These are phyloP conservation scores for Sterna hirundo DNA, from an alignment of 2,113 vertebrate species.

Conservation along the genomic window DNA sequence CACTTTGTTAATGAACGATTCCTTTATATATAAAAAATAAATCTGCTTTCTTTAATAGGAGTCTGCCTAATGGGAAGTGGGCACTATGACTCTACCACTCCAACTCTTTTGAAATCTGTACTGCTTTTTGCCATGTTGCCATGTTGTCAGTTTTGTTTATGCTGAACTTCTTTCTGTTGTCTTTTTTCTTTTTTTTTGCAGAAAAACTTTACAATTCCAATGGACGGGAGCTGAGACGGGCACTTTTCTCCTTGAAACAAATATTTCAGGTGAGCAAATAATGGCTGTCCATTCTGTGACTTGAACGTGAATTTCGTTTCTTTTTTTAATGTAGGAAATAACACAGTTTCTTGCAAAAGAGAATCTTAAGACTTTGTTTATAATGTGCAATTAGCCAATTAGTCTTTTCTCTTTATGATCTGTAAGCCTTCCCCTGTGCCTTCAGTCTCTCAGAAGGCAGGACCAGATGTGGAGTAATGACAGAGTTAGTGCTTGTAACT, in stretches of 20 bases:
- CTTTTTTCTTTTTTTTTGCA: conserved; percentile 67
- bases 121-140: background rate
- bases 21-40: background rate
- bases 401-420: background rate
- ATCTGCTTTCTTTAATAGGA: background rate
- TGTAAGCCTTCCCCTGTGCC: background rate
- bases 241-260: conserved; percentile 97
- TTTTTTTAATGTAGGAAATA: background rate
- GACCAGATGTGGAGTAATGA: background rate
- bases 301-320: background rate
- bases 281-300: background rate
- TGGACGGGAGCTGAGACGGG: conserved; percentile 92
- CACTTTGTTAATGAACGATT: background rate
- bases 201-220: conserved; percentile 96
- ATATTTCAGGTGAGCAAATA: conserved; percentile 92
- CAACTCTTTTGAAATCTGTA: background rate
- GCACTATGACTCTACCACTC: background rate
- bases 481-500: background rate
- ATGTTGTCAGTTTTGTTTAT: background rate
- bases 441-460: background rate
- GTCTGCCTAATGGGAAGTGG: background rate
- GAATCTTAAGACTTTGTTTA: background rate
- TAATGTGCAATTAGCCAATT: background rate
- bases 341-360: background rate
- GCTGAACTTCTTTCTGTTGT: background rate